Base-by-base conservation (phyloP, 1,140 invertebrate species). In the Berghia stephanieae region DNA sequence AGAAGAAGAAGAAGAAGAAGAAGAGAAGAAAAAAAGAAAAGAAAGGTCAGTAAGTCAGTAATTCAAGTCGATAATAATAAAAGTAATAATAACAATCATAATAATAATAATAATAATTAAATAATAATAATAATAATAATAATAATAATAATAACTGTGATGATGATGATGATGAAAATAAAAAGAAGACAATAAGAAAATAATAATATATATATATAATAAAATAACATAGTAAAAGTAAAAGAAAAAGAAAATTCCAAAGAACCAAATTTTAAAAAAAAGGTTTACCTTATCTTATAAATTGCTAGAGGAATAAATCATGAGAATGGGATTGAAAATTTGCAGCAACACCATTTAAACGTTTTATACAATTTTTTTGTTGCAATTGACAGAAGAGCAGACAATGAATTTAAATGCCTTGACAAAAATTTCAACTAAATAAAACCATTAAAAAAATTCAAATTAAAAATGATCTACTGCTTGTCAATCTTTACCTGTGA, bases 401-500 rank as follows among this genome's bases (percentile, higher is more conserved):
- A 21, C 8, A 21, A 31, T 10, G 27, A 63, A 69, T 13, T 8
- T 69, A 69, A 69, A 38, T 13, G 31, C 31, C 6, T 8, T 27
- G 18, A 43, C 8, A 63, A 10, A 63, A 27, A 16, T 31, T 63
- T 21, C 60, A 10, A 27, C 60, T 10, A 63, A 63, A 21, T 63
- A 16, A 13, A 10, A 63, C 46, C 10, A 13, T 13, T n/a, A 21
- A 13, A 66, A 10, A 66, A 13, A 34, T 13, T 16, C 24, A 73
- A 73, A 10, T 55, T 68, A 40, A 70, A 75, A 69, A 75, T 24
- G 18, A 67, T 68, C 40, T n/a, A 21, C 42, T 75, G 16, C 1
- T 21, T 24, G 1, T 44, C 3, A 38, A 13, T 24, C 46, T 43
- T 75, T 76, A 89, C 81, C 97, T 92, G 82, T 94, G 92, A 86